Evolutionary conservation across 2,113 vertebrate genomes (phyloP), one percentile per base, ranked within the genome.

Genomic region (Cromileptes altivelis): DNA sequence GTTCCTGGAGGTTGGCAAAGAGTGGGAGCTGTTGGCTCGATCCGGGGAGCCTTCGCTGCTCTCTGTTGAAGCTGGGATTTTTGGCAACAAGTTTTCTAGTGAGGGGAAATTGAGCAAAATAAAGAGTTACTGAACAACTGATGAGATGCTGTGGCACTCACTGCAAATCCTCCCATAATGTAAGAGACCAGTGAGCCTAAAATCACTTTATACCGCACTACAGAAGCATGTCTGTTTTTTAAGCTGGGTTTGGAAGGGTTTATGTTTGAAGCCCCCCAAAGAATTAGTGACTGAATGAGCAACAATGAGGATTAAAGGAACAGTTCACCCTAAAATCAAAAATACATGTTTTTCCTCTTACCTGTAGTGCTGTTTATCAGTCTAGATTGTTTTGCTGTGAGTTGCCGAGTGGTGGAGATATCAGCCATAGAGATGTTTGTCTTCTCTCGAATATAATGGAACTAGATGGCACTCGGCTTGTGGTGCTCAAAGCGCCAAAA

Each of bases 1-100:
- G 42, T 99, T 99, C 96, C 97, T 97, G 86, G 96, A 94, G 69
- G 95, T 96, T 94, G 97, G 96, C 91, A 97, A 94, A 88, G 96
- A 97, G 89, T 97, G 97, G 92, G 96, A 95, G 93, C 96, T 95
- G 93, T 97, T 97, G 96, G 97, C 96, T 94, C 97, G 96, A 83
- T 97, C 97, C 0, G 97, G 96, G 92, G 98, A 98, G 88, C 94
- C 96, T 94, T 97, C 95, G 94, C 95, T 96, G 94, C 97, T 97
- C 94, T 98, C 97, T 1, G 95, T 91, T 90, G 91, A 92, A 73
- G 96, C 90, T 95, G 97, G 96, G 79, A 96, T 93, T 98, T 98
- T 99, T 98, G 97, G 97, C 97, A 99, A 97, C 93, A 97, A 97
- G 96, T 99, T 99, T 96, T 99, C 98, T 99, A 94, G 91, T 94